Percentiles rank a stretch among this genome's conserved stretches.
Evolutionary conservation across 2,888 invertebrate genomes (phyloP).

Genomic region (Adelognathus sp.): DNA sequence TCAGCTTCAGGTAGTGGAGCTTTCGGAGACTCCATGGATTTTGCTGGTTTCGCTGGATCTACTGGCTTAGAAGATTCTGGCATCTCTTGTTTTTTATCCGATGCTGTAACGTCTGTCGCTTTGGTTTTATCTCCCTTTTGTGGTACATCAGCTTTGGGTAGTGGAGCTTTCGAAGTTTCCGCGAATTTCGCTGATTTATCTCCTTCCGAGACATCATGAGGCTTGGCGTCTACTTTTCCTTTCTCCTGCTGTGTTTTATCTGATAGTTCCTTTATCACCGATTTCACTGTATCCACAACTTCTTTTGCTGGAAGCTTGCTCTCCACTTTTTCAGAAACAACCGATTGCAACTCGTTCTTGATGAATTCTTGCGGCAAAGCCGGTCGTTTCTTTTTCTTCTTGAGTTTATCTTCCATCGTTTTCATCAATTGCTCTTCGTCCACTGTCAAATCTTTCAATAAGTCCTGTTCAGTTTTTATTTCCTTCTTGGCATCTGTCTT

Average conservation of each 20-base stretch:
- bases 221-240: neutral
- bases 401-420: conserved; percentile 62
- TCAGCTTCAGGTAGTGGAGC: neutral
- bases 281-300: neutral
- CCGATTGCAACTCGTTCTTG: conserved; percentile 53
- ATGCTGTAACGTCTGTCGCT: neutral
- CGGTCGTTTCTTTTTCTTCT: conserved; percentile 67
- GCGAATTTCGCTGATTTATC: neutral
- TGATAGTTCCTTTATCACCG: neutral
- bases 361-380: conserved; percentile 59
- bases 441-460: conserved; percentile 26
- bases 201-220: neutral
- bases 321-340: conserved; percentile 25
- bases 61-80: neutral
- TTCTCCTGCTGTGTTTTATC: neutral
- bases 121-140: neutral
- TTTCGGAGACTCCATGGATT: neutral
- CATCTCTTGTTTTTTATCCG: neutral
- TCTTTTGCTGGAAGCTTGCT: neutral
- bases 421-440: conserved; percentile 57
- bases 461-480: conserved; percentile 23
- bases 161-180: neutral
- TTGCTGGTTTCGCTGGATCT: neutral
- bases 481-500: neutral
- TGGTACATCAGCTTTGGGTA: neutral